Base-by-base conservation (phyloP, 2,113 vertebrate species). In the Excalfactoria chinensis region DNA sequence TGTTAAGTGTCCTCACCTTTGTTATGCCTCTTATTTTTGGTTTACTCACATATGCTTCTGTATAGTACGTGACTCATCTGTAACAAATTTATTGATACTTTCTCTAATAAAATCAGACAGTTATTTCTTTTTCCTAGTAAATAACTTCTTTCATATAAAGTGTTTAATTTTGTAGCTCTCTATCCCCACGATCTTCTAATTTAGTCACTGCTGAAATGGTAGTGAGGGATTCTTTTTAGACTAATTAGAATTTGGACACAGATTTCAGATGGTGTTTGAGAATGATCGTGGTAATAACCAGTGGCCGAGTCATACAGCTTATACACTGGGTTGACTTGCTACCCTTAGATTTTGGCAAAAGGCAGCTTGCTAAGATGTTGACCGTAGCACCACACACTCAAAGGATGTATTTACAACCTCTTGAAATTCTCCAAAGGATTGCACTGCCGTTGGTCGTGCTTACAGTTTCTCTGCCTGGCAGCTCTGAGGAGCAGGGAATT, bases 251-350 rank as follows among this genome's bases (percentile, higher is more conserved):
- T 62, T 59, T 40, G 43, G 78, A 46, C 63, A 64, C 34, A 60
- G 72, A 51, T 77, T 51, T 7, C 19, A 0, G 0, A 2, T 81
- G 56, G n/a, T 66, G 35, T 82, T 44, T 32, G 28, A 6, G 37
- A 34, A 80, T 16, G 46, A 7, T 37, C 19, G 6, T 1, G 5
- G 19, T 62, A 37, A 59, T 26, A 72, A 25, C 23, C 11, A 30
- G 46, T 0, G 4, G 34, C 67, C 40, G 69, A 2, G 41, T 35
- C 7, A 23, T 86, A 4, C 10, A 18, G 51, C 21, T 32, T 23
- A 9, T 22, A 13, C 26, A 9, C 51, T 9, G 34, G 22, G 37
- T 73, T 94, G 49, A 37, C 14, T 8, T 32, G 18, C 53, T 73
- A 0, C 34, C 58, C 67, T 60, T 46, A 58, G 12, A 51, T 94